A percentile compares a stretch with the other conserved stretches of the same genome.
Conservation (phyloP, 2,797 vertebrate genomes). For the Odontamblyopus rebecca region DNA sequence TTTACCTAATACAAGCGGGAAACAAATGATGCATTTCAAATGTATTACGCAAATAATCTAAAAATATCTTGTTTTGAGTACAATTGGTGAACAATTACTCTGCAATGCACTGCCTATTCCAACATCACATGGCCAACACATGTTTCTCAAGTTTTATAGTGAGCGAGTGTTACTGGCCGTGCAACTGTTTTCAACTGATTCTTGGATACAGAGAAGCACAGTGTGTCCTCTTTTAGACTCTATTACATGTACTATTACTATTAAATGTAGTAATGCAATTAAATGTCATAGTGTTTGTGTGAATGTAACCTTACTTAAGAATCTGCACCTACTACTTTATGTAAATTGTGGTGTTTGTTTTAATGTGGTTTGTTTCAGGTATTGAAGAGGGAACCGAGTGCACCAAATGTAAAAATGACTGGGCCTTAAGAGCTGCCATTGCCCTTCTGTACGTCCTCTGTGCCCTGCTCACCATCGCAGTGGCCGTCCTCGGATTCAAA, state of each 20-base stretch:
- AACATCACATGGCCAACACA: slow-evolving; percentile 57
- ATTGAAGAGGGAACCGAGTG: slow-evolving; percentile 98
- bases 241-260: slow-evolving; percentile 26
- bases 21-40: not conserved
- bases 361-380: slow-evolving; percentile 78
- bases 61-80: slow-evolving; percentile 26
- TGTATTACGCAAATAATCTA: slow-evolving; percentile 19
- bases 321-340: too few species aligned
- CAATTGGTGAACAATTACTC: slow-evolving; percentile 33
- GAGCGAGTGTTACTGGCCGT: slow-evolving; percentile 28
- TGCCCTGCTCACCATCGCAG: slow-evolving; percentile 91
- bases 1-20: not conserved
- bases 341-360: too few species aligned
- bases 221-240: slow-evolving; percentile 35
- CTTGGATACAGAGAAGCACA: slow-evolving; percentile 53
- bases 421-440: slow-evolving; percentile 93
- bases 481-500: slow-evolving; percentile 97
- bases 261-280: slow-evolving; percentile 42
- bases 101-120: slow-evolving; percentile 27
- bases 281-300: slow-evolving; percentile 20
- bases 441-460: slow-evolving; percentile 93
- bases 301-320: not conserved
- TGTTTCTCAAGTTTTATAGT: slow-evolving; percentile 49
- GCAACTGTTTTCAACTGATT: slow-evolving; percentile 58
- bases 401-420: slow-evolving; percentile 98